Conservation (phyloP, 1,140 invertebrate species). For the Globodera rostochiensis region DNA sequence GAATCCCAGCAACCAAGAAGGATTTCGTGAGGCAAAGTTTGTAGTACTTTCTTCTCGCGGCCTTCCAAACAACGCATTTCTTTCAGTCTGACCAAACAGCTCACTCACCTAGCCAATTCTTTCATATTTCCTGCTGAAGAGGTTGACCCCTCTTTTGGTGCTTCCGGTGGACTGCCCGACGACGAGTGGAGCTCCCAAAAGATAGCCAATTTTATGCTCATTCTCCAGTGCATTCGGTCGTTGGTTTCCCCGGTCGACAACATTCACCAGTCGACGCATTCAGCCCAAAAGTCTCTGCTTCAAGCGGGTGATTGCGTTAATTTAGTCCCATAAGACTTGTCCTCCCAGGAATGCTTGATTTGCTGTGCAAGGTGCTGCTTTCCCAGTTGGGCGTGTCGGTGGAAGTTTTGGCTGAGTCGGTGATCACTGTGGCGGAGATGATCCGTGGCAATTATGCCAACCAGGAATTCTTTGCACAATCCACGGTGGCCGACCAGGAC, state of each 20-base stretch:
- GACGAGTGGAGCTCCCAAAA: constrained; percentile 88
- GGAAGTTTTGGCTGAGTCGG: constrained; percentile 91
- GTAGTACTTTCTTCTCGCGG: constrained; percentile 20
- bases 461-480: constrained; percentile 86
- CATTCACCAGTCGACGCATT: constrained; percentile 76
- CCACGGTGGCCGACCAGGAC: constrained; percentile 86
- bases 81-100: constrained; percentile 79
- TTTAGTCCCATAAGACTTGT: neutral
- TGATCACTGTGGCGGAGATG: constrained; percentile 90
- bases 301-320: constrained; percentile 72
- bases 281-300: constrained; percentile 86
- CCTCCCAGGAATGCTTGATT: constrained; percentile 71
- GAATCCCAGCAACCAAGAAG: constrained; percentile 96
- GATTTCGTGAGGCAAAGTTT: constrained; percentile 87
- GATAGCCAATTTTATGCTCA: constrained; percentile 87
- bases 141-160: constrained; percentile 36
- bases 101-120: constrained; percentile 72
- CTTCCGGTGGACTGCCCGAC: constrained; percentile 70
- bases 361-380: constrained; percentile 73
- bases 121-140: constrained; percentile 79
- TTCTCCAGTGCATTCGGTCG: constrained; percentile 81
- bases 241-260: constrained; percentile 83
- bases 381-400: constrained; percentile 95
- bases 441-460: constrained; percentile 86
- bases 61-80: constrained; percentile 9